A percentile compares a stretch with the other conserved stretches of the same genome.
Conservation (phyloP, 2,888 invertebrate genomes). For the Melipona bicolor region DNA sequence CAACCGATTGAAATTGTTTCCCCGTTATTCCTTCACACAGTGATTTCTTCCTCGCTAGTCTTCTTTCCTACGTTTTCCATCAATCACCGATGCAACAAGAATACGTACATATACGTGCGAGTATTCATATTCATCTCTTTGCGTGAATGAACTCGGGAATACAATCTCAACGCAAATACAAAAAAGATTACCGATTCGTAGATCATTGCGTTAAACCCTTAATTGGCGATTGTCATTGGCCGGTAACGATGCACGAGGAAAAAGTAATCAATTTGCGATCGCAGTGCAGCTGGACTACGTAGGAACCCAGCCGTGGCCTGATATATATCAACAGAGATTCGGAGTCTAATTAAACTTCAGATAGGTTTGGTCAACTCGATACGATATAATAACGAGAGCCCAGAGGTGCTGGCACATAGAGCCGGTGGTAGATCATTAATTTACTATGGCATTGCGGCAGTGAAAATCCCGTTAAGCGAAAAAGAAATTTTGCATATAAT, state of each 20-base stretch:
- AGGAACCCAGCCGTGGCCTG: slow-evolving; percentile 19
- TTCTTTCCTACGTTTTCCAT: too few relatives aligned
- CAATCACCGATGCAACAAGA: too few relatives aligned
- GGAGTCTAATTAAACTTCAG: slow-evolving; percentile 64
- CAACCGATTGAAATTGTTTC: background rate
- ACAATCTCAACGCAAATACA: too few relatives aligned
- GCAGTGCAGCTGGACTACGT: slow-evolving; percentile 19
- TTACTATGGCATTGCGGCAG: slow-evolving; percentile 13
- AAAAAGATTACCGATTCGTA: background rate
- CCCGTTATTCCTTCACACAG: background rate
- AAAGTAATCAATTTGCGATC: slow-evolving; percentile 55
- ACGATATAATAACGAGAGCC: slow-evolving; percentile 19
- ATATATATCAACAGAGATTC: slow-evolving; percentile 34
- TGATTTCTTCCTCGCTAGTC: too few relatives aligned
- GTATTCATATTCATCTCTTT: too few relatives aligned
- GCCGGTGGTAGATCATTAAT: slow-evolving; percentile 49
- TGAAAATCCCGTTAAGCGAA: background rate
- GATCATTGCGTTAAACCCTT: background rate
- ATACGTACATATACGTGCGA: background rate
- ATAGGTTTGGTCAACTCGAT: slow-evolving; percentile 35
- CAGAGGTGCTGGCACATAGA: slow-evolving; percentile 1
- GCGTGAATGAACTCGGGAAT: too few relatives aligned
- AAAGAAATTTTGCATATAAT: slow-evolving; percentile 39
- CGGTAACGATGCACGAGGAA: slow-evolving; percentile 20
- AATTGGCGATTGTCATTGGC: slow-evolving; percentile 28